Base-by-base conservation (phyloP, 2,113 vertebrate genomes). In the Pseudorectes ferrugineus region DNA sequence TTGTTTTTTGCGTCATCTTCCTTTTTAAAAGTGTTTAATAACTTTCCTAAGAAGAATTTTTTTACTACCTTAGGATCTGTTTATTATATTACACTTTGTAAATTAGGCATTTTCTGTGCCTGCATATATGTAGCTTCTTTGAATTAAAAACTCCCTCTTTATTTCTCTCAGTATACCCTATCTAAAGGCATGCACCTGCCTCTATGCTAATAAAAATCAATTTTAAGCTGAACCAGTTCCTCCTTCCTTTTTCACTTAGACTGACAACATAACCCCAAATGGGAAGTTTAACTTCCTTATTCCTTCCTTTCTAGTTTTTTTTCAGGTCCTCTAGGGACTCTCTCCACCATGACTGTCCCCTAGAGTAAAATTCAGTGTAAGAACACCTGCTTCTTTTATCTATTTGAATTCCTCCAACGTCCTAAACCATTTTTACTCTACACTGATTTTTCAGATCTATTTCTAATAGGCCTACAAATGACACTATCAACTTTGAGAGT, bases 271-370 rank as follows among this genome's bases (percentile, higher is more conserved):
- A 81, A 86, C 13, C 26, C 57, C 45, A 85, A 68, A 67, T 20
- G 33, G 7, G 55, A 95, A 73, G n/a, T 55, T 85, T 61, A 89
- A 54, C 58, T 75, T 90, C 67, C 52, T 75, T 85, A 54, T 54
- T 76, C 46, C 55, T 83, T 28, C 33, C 14, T 59, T 42, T 49
- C 16, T 33, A 11, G 4, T 29, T 74, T 26, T 66, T 55, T 48
- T 40, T 25, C 24, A 68, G 11, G 18, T 73, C 28, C 33, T 75
- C 66, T 40, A 16, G 55, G 57, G 54, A 76, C 33, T 54, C 15
- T n/a, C 52, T 70, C 67, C 10, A 46, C 51, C 24, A 46, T 36
- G 42, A 75, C 20, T 61, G 11, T 38, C 54, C 83, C 33, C 38
- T 42, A 31, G 3, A 72, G 12, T 75, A 57, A 88, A 78, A 87